Conservation (phyloP, 2,797 vertebrate genomes). For the Danionella dracula region DNA sequence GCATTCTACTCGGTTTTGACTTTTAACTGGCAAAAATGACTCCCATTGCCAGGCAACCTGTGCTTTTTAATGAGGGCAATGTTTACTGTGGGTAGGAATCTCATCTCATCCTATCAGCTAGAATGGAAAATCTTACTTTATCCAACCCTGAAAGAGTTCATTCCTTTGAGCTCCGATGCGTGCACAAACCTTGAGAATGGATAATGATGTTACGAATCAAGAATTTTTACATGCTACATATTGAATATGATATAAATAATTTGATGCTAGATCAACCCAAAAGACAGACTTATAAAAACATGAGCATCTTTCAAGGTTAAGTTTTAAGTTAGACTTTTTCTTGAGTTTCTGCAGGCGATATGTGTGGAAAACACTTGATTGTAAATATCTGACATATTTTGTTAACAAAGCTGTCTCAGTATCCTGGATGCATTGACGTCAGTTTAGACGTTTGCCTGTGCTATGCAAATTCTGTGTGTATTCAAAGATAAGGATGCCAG, state of each 20-base stretch:
- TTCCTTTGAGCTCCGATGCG: not conserved
- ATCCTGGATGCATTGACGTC: conserved; percentile 1
- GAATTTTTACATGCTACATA: no score
- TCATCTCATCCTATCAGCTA: not conserved
- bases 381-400: conserved; percentile 49
- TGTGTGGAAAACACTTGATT: conserved; percentile 50
- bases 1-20: not conserved
- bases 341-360: conserved; percentile 4
- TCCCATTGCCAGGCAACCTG: not conserved
- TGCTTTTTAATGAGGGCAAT: not conserved
- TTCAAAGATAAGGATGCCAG: conserved; percentile 28
- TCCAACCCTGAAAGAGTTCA: not conserved
- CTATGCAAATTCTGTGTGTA: conserved; percentile 38
- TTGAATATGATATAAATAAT: no score
- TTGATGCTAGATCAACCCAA: not conserved
- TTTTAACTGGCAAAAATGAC: not conserved
- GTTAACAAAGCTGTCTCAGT: not conserved
- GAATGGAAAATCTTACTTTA: conserved; percentile 9
- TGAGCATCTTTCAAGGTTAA: no score
- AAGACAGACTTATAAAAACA: not conserved
- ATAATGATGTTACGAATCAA: not conserved
- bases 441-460: conserved; percentile 20
- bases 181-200: not conserved
- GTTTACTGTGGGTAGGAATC: not conserved
- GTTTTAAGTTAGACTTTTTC: no score